phyloP scores from a whole-genome alignment of 2,888 invertebrate genomes.

The Apotomis betuletana region DNA sequence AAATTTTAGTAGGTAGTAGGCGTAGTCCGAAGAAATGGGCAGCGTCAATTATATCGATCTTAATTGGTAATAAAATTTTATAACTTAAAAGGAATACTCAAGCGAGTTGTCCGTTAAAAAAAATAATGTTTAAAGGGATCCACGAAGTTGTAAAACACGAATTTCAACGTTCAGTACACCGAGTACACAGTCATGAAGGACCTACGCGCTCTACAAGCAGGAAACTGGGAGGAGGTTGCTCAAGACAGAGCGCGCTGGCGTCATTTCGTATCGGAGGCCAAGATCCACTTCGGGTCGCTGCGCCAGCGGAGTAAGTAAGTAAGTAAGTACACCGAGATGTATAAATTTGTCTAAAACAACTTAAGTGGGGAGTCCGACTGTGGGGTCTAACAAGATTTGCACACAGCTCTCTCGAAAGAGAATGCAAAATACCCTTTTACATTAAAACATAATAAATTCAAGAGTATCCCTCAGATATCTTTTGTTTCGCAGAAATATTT shows the following conservation, averaged over 20 bases:
- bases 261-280: no score
- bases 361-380: conserved; percentile 10
- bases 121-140: not conserved
- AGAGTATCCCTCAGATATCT: conserved; percentile 21
- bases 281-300: no score
- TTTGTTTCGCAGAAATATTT: conserved; percentile 34
- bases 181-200: no score
- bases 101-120: no score
- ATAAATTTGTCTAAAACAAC: conserved; percentile 20
- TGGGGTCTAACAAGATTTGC: conserved; percentile 25
- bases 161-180: not conserved
- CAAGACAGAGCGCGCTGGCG: no score
- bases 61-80: no score
- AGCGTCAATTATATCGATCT: no score
- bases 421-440: conserved; percentile 31
- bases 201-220: no score
- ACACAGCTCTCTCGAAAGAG: conserved; percentile 20
- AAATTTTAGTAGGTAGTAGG: no score
- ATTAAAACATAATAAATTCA: conserved; percentile 40
- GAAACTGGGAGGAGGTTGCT: no score
- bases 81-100: not conserved
- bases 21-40: no score
- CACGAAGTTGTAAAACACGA: not conserved
- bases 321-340: not conserved
- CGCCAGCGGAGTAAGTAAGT: no score